Evolutionary conservation across 2,113 vertebrate genomes (phyloP).

Genomic region (Otocyon megalotis): DNA sequence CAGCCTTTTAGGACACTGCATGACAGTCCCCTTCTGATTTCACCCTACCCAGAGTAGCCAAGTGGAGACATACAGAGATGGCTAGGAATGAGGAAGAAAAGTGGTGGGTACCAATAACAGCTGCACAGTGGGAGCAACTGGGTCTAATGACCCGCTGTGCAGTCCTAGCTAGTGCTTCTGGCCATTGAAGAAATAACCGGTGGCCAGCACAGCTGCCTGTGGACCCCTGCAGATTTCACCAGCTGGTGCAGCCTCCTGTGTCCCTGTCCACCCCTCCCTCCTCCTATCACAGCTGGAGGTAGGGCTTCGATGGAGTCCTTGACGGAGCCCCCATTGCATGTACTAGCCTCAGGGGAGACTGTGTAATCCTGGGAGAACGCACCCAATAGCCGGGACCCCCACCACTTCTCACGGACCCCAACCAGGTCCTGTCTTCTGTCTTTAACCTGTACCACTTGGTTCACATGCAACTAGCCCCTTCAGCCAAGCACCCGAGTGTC

Average conservation of each 20-base stretch:
- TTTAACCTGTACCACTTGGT: not conserved
- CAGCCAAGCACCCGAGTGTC: not conserved
- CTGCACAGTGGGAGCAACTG: not conserved
- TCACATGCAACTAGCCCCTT: not conserved
- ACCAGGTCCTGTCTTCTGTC: not conserved
- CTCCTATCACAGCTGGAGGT: not conserved
- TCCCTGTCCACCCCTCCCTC: not conserved
- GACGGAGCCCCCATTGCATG: accelerated
- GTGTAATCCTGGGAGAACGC: not conserved
- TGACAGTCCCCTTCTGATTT: not conserved
- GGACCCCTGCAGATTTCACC: not conserved
- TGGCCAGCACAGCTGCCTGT: not conserved
- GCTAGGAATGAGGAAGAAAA: not conserved
- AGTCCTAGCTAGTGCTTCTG: not conserved
- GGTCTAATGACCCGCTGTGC: accelerated
- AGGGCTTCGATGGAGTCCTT: not conserved
- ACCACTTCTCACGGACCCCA: not conserved
- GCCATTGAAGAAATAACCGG: not conserved
- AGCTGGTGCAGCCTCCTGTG: not conserved
- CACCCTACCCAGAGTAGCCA: not conserved
- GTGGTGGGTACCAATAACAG: not conserved
- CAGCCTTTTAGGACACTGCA: not conserved
- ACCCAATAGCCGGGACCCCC: not conserved
- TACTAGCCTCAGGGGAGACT: not conserved
- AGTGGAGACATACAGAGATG: not conserved